Conservation (phyloP, 2,797 vertebrate genomes). For the Enteromius viviparus region DNA sequence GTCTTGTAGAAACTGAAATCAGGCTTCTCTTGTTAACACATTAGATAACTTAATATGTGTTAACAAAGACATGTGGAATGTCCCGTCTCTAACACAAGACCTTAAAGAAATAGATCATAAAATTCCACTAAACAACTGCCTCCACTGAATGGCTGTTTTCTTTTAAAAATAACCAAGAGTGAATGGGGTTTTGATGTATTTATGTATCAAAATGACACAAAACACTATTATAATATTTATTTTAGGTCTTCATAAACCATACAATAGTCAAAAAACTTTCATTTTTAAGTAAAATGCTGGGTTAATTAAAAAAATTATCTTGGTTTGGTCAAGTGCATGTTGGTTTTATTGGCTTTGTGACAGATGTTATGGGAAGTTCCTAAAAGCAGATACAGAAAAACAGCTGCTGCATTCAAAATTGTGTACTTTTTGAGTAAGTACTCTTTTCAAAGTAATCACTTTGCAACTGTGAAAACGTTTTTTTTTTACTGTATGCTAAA, state of each 20-base stretch:
- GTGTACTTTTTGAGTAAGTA: too few species aligned
- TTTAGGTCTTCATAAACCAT: not conserved
- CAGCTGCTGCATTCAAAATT: not conserved
- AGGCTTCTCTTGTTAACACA: conserved; percentile 46
- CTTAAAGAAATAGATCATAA: not conserved
- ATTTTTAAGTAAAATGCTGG: not conserved
- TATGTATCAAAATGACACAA: not conserved
- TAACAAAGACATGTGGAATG: conserved; percentile 28
- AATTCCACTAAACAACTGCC: not conserved
- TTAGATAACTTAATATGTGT: conserved; percentile 29
- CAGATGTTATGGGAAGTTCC: not conserved
- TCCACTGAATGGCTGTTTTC: not conserved
- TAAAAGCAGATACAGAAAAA: not conserved
- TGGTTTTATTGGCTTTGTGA: not conserved
- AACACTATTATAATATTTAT: not conserved
- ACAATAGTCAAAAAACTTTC: not conserved
- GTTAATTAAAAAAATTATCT: not conserved
- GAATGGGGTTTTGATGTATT: not conserved
- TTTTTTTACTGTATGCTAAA: not conserved
- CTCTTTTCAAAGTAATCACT: too few species aligned
- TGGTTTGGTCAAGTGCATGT: not conserved
- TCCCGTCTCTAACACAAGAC: conserved; percentile 4
- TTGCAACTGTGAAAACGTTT: not conserved
- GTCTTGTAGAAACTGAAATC: conserved; percentile 48
- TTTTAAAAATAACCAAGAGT: not conserved